phyloP scores from a whole-genome alignment of 2,113 vertebrate species.

The Poecile atricapillus region DNA sequence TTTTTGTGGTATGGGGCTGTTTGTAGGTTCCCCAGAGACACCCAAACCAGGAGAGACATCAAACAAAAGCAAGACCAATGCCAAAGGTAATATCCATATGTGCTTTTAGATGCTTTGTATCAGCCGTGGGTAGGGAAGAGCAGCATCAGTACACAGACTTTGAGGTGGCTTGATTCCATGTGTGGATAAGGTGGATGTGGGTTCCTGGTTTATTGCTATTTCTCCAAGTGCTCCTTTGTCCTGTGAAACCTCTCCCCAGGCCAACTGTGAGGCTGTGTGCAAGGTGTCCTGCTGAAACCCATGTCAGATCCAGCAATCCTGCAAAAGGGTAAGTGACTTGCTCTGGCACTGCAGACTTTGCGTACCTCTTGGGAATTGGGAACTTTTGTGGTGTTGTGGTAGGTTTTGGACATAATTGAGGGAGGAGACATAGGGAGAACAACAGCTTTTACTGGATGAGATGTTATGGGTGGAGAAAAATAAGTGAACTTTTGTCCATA shows the following conservation, averaged over 20 bases:
- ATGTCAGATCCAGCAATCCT: neutral
- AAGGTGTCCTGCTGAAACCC: neutral
- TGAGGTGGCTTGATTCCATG: neutral
- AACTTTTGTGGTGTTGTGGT: neutral
- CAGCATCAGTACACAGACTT: neutral
- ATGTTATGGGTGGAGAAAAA: neutral
- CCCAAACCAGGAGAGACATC: neutral
- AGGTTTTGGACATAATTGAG: neutral
- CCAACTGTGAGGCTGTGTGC: neutral
- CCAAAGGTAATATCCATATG: neutral
- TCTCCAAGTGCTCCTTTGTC: neutral
- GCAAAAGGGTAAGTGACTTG: neutral
- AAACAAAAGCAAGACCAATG: neutral
- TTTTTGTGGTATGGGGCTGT: neutral
- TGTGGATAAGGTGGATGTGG: neutral
- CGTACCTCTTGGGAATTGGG: neutral
- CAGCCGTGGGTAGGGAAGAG: rapidly evolving
- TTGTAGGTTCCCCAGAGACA: neutral
- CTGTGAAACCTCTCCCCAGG: neutral
- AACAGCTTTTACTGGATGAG: neutral
- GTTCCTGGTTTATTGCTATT: neutral
- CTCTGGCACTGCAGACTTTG: neutral
- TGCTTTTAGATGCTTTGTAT: neutral
- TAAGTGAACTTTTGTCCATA: slow-evolving; percentile 4
- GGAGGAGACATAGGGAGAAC: neutral